Evolutionary conservation across 2,113 vertebrate genomes (phyloP), one percentile per base, ranked within the genome.

Genomic region (Garra rufa): DNA sequence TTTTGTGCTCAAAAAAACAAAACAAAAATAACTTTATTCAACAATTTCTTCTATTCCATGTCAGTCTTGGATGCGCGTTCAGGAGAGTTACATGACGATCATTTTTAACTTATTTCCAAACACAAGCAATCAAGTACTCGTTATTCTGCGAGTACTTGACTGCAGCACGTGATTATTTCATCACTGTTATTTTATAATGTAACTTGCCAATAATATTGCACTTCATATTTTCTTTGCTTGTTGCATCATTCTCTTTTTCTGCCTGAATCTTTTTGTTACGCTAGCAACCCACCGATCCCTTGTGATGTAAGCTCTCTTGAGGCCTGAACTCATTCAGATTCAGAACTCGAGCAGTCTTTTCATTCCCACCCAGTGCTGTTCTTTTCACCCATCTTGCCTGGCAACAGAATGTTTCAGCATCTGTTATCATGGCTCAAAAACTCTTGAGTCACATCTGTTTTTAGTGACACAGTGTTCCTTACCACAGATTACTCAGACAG

Each of bases 191-290:
- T 76, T 77, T 11, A 57, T 13, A 28, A 48, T 48, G 28, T 28
- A 34, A 76, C 73, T 13, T 28, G 61, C 71, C 61, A n/a, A 24
- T 61, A 52, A 24, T 55, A 73, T 71, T 73, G 19, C 63, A 46
- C 55, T 73, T 61, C 44, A 79, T 73, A 41, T 34, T 83, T 83
- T 61, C 46, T 10, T 9, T 24, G 61, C 44, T 19, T 76, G 84
- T 88, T 88, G 81, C 87, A 83, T 88, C 87, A 86, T 65, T 65
- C 81, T 71, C 43, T 63, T 24, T 65, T 28, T 65, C 50, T 24
- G 52, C 43, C 38, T 30, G 61, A 77, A 76, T 43, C 2, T 63
- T 78, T 24, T 46, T 78, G 65, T 79, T 26, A 74, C 6, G n/a
- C 21, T 79, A 76, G 63, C 82, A 84, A 57, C 50, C 26, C 21